Percentiles rank a stretch among this genome's conserved stretches.
These are phyloP conservation scores for Pristiophorus japonicus DNA, from an alignment of 2,113 vertebrate species.

Conservation along the genomic window DNA sequence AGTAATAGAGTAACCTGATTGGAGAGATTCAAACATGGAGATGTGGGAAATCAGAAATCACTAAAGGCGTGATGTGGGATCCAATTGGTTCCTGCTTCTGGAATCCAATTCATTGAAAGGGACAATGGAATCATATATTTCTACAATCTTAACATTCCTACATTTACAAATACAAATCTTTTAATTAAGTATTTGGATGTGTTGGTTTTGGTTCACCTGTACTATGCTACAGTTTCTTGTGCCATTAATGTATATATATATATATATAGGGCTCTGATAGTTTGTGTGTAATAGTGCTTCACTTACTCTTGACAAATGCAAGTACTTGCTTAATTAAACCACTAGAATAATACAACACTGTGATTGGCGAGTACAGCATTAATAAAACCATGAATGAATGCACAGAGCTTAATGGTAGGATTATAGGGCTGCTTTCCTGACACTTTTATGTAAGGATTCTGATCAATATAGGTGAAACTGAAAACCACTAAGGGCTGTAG, in stretches of 20 bases:
- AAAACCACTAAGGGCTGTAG: neutral
- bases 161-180: neutral
- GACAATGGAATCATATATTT: neutral
- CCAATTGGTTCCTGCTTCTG: neutral
- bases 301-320: neutral
- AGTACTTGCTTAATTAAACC: neutral
- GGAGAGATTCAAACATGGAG: neutral
- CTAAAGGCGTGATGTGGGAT: neutral
- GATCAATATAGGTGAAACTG: neutral
- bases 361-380: neutral
- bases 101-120: neutral
- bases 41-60: neutral
- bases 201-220: neutral
- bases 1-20: neutral
- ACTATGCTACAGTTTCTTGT: neutral
- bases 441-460: neutral
- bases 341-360: neutral
- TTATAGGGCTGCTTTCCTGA: neutral
- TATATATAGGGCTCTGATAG: neutral
- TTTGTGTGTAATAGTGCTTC: neutral
- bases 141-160: no score
- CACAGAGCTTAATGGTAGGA: neutral
- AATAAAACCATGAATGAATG: neutral
- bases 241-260: no score
- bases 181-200: neutral